These are phyloP conservation scores for Ennomos erosarius DNA, from an alignment of 2,888 invertebrate species.

Conservation along the genomic window DNA sequence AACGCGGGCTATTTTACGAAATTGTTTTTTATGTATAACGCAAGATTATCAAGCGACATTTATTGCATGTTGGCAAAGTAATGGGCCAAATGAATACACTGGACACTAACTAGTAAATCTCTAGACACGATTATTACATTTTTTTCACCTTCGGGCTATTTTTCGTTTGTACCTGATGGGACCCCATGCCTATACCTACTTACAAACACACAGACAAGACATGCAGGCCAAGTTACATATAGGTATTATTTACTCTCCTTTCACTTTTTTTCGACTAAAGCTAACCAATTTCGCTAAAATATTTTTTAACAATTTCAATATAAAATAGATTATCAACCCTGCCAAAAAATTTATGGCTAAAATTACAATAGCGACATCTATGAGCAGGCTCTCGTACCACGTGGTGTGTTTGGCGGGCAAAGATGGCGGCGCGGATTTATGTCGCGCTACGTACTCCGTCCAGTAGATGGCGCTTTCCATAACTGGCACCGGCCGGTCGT, in stretches of 20 bases:
- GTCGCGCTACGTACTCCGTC: slow-evolving; percentile 86
- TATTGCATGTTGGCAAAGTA: too few species aligned
- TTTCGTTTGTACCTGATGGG: too few species aligned
- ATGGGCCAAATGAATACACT: too few species aligned
- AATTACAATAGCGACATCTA: slow-evolving; percentile 64
- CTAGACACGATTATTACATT: too few species aligned
- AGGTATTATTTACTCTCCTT: slow-evolving; percentile 42
- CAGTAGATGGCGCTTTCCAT: slow-evolving; percentile 87
- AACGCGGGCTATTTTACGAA: too few species aligned
- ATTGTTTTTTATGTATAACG: too few species aligned
- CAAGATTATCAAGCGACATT: too few species aligned
- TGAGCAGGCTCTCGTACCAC: slow-evolving; percentile 56
- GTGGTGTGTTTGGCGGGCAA: slow-evolving; percentile 53
- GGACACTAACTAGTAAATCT: too few species aligned
- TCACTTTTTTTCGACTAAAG: slow-evolving; percentile 43
- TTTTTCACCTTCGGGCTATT: too few species aligned
- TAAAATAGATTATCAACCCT: slow-evolving; percentile 40
- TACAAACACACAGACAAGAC: too few species aligned
- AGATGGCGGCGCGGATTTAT: slow-evolving; percentile 63
- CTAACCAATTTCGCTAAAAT: slow-evolving; percentile 39
- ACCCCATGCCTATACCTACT: too few species aligned
- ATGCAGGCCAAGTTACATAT: not conserved
- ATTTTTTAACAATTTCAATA: slow-evolving; percentile 45
- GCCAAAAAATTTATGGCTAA: slow-evolving; percentile 44
- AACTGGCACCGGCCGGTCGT: slow-evolving; percentile 82